Base-by-base conservation (phyloP, 1,140 invertebrate species). In the Orussus abietinus region DNA sequence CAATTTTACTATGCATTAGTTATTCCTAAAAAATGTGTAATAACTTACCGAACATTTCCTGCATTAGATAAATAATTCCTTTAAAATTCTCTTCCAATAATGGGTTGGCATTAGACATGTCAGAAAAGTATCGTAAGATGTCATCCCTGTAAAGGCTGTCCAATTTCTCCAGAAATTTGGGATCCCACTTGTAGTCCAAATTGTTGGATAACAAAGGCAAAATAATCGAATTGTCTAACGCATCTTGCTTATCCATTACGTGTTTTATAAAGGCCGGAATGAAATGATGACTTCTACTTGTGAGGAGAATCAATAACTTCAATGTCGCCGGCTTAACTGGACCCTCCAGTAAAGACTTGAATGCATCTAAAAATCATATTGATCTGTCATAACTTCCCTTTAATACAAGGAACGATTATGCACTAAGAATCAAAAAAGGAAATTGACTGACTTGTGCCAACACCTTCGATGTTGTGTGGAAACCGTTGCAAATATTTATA, bases 401-500 rank as follows among this genome's bases (percentile, higher is more conserved):
- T n/a, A 21, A 20, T 2, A 29, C 3, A 31, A 30, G 34, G 19
- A 18, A 5, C 12, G 26, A 31, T 41, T 25, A 26, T 21, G 13
- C 15, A 49, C 30, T 20, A 39, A 21, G 12, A 37, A 38, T 35
- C 19, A n/a, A 38, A 45, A 22, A 29, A 12, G 19, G 22, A 36
- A 33, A 25, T 33, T 18, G n/a, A 42, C 45, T 51, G 42, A 65
- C 63, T 45, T 14, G 53, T 57, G 38, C 69, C 61, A 21, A 85
- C 62, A 11, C 51, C 47, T 2, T 50, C 46, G 11, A 79, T 67
- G 42, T 73, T 71, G 45, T 79, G 74, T 38, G 82, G 77, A 66
- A 78, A 82, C 21, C 64, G 69, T 25, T 69, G 49, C 17, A 86
- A 70, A 60, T 81, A 84, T 37, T 66, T 52, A 21, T 72, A 52